Evolutionary conservation across 2,113 vertebrate genomes (phyloP).

Genomic region (Bos javanicus): DNA sequence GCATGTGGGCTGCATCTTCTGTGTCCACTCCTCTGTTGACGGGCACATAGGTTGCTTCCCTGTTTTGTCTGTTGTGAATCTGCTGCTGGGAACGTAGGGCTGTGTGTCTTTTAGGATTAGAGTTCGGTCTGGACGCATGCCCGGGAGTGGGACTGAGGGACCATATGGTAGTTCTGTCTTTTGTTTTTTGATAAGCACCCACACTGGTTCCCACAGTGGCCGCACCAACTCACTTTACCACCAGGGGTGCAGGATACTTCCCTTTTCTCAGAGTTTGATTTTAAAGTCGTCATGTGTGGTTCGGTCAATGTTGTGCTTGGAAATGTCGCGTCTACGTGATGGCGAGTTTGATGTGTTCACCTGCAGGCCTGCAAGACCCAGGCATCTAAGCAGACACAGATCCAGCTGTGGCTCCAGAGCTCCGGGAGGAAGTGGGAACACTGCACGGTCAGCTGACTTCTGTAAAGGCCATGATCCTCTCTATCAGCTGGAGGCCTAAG

Average conservation of each 20-base stretch:
- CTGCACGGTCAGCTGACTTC: background rate
- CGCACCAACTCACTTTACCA: background rate
- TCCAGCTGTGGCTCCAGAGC: too few relatives aligned
- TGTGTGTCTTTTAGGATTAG: background rate
- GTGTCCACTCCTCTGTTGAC: rapidly evolving
- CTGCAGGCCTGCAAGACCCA: background rate
- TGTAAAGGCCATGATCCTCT: background rate
- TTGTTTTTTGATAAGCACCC: background rate
- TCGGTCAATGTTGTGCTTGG: background rate
- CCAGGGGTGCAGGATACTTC: background rate
- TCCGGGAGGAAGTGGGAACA: background rate
- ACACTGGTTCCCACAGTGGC: background rate
- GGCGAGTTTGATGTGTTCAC: background rate
- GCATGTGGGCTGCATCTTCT: background rate
- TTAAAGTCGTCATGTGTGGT: background rate
- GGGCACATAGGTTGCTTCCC: background rate
- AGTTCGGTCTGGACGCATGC: background rate
- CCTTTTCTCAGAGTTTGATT: background rate
- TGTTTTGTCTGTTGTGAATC: background rate
- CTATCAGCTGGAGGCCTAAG: background rate
- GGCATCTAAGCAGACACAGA: background rate
- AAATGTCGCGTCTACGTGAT: background rate
- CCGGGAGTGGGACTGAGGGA: background rate
- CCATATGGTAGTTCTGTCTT: background rate
- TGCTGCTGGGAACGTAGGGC: background rate